phyloP scores from a whole-genome alignment of 1,140 invertebrate species.

The Pteromalus puparum region DNA sequence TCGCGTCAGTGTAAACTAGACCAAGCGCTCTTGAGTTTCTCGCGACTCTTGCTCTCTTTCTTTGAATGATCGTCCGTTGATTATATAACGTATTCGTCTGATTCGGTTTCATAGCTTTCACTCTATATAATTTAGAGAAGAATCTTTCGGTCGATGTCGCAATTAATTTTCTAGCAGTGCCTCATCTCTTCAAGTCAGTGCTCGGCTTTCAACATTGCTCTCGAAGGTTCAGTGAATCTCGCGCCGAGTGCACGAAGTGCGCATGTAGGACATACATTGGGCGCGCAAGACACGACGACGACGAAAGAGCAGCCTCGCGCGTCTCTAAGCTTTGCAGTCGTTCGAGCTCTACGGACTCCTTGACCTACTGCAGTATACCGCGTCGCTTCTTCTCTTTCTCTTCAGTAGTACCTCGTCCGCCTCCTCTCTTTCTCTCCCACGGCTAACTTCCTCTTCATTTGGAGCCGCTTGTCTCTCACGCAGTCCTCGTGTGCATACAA shows the following conservation, averaged over 20 bases:
- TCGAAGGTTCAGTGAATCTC: slow-evolving; percentile 13
- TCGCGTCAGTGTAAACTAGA: slow-evolving; percentile 64
- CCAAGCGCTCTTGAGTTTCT: slow-evolving; percentile 59
- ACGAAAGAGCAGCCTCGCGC: background rate
- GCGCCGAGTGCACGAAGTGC: background rate
- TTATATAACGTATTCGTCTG: no score
- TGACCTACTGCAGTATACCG: slow-evolving; percentile 32
- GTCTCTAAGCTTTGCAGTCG: slow-evolving; percentile 13
- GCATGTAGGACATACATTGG: slow-evolving; percentile 38
- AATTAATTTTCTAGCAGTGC: background rate
- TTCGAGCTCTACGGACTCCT: slow-evolving; percentile 29
- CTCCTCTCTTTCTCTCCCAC: slow-evolving; percentile 29
- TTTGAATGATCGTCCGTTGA: background rate
- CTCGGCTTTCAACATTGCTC: background rate
- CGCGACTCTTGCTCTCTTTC: slow-evolving; percentile 50
- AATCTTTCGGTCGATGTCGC: no score
- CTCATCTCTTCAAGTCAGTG: no score
- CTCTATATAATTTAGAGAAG: no score
- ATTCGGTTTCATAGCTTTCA: no score
- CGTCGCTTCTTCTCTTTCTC: background rate
- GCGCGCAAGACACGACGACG: background rate
- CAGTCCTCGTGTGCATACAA: background rate
- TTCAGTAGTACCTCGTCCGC: background rate
- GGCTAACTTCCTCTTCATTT: slow-evolving; percentile 53
- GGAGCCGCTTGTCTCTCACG: slow-evolving; percentile 31